A percentile compares a stretch with the other conserved stretches of the same genome.
These are phyloP conservation scores for Noctua comes DNA, from an alignment of 2,888 invertebrate genomes.

Conservation along the genomic window DNA sequence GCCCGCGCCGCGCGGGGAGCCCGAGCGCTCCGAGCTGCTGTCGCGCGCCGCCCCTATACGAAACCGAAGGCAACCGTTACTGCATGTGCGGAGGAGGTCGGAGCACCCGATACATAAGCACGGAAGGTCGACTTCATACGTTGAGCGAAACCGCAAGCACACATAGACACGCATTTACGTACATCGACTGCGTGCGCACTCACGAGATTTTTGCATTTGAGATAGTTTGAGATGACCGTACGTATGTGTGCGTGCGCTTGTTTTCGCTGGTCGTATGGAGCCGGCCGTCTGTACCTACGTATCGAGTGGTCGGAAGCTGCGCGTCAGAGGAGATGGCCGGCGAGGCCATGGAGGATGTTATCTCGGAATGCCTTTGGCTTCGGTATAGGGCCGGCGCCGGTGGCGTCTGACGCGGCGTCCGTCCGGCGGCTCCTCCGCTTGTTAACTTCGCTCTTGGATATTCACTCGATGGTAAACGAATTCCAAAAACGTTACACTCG, in stretches of 20 bases:
- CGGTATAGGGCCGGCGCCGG: constrained; percentile 80
- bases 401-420: constrained; percentile 72
- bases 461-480: constrained; percentile 54
- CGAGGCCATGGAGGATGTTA: constrained; percentile 46
- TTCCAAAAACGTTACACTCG: constrained; percentile 63
- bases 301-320: constrained; percentile 44
- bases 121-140: constrained; percentile 7
- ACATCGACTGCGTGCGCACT: neutral
- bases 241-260: constrained; percentile 29
- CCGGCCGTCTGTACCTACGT: constrained; percentile 16
- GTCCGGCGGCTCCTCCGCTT: constrained; percentile 76
- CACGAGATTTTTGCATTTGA: neutral
- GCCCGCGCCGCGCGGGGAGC: constrained; percentile 78
- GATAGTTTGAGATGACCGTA: neutral
- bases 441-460: constrained; percentile 72
- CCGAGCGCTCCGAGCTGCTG: constrained; percentile 67
- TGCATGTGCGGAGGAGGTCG: constrained; percentile 68
- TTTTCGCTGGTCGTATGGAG: constrained; percentile 6
- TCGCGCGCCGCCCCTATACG: constrained; percentile 92
- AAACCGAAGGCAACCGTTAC: constrained; percentile 95
- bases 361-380: constrained; percentile 88
- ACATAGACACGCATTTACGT: constrained; percentile 8
- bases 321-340: constrained; percentile 70
- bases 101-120: constrained; percentile 5
- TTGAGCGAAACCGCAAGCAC: constrained; percentile 25